Evolutionary conservation across 2,888 invertebrate genomes (phyloP).

Genomic region (Tigriopus californicus): DNA sequence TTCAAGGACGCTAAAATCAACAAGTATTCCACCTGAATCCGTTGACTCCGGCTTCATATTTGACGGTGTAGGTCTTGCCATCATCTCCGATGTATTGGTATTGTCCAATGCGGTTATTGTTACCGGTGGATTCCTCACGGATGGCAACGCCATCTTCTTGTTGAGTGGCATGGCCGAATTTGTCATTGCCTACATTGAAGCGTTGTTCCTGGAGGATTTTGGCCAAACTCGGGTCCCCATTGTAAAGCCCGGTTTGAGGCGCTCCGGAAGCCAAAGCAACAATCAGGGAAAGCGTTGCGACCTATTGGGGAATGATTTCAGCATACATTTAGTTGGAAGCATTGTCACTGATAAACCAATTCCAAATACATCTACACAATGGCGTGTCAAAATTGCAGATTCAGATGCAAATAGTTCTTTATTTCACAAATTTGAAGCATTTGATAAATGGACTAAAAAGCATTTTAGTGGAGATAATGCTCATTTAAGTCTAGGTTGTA

Average conservation of each 20-base stretch:
- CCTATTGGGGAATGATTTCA: too few species aligned
- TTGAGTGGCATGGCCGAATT: slow-evolving; percentile 9
- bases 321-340: too few species aligned
- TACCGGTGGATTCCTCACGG: slow-evolving; percentile 11
- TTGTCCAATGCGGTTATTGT: slow-evolving; percentile 10
- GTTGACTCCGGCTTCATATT: slow-evolving; percentile 15
- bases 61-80: slow-evolving; percentile 12
- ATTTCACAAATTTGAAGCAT: too few species aligned
- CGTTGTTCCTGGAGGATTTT: slow-evolving; percentile 15
- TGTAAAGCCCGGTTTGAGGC: not conserved
- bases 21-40: slow-evolving; percentile 2
- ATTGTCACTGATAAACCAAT: too few species aligned
- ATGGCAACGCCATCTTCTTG: slow-evolving; percentile 12
- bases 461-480: too few species aligned
- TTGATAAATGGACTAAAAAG: too few species aligned
- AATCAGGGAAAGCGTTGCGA: too few species aligned
- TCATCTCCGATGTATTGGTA: slow-evolving; percentile 15
- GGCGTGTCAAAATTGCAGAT: too few species aligned
- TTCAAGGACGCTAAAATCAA: not conserved
- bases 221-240: slow-evolving; percentile 8
- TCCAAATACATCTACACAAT: too few species aligned
- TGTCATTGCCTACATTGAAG: slow-evolving; percentile 8
- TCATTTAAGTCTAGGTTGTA: too few species aligned
- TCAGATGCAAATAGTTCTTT: too few species aligned
- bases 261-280: not conserved